phyloP scores from a whole-genome alignment of 2,113 vertebrate genomes.

The Poicephalus gulielmi region DNA sequence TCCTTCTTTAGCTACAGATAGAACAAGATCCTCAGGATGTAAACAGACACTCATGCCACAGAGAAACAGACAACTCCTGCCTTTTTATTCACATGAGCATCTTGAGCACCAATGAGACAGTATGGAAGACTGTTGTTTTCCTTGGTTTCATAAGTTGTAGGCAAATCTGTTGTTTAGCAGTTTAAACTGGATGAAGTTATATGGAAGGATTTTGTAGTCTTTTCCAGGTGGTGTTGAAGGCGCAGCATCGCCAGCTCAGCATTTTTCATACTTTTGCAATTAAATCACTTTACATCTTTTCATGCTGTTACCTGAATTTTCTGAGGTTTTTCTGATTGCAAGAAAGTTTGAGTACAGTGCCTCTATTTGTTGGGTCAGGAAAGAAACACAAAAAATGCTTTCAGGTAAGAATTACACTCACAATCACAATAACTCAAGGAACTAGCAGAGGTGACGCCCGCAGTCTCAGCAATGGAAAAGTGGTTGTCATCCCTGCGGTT shows the following conservation, averaged over 20 bases:
- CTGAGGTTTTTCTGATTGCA: neutral
- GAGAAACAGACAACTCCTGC: neutral
- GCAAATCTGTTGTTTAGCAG: neutral
- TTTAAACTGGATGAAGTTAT: neutral
- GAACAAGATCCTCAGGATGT: neutral
- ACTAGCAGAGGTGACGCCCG: neutral
- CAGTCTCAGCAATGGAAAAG: neutral
- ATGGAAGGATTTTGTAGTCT: neutral
- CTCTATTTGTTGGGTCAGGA: neutral
- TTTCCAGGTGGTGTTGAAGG: neutral
- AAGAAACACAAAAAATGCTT: neutral
- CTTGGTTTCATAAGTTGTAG: neutral
- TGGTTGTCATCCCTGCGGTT: neutral
- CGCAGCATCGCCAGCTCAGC: neutral
- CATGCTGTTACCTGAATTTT: neutral
- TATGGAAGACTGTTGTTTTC: neutral
- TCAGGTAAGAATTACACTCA: constrained; percentile 21
- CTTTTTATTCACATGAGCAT: neutral
- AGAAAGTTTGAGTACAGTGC: neutral
- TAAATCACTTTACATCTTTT: constrained; percentile 5
- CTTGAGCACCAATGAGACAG: neutral
- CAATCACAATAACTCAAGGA: neutral
- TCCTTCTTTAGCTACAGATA: neutral
- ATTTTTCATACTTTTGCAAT: neutral
- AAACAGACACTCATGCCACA: neutral